Percentiles rank a stretch among this genome's conserved stretches.
These are phyloP conservation scores for Falco rusticolus DNA, from an alignment of 2,797 vertebrate genomes.

Conservation along the genomic window DNA sequence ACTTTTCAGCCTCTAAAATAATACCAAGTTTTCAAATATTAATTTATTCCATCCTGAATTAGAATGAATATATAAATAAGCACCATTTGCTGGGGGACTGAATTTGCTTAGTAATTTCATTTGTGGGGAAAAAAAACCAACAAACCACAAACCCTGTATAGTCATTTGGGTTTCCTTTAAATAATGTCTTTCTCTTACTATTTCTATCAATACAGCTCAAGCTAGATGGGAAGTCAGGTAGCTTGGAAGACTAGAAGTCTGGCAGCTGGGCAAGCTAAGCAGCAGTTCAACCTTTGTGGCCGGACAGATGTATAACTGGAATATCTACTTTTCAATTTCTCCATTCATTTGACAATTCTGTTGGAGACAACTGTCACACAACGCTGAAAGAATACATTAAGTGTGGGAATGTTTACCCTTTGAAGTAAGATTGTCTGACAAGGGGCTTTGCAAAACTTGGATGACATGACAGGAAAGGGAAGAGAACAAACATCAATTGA, in stretches of 20 bases:
- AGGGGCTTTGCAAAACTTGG: background rate
- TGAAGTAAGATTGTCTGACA: background rate
- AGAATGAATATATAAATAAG: background rate
- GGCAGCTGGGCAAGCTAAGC: background rate
- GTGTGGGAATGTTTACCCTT: background rate
- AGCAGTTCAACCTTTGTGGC: background rate
- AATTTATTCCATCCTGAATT: background rate
- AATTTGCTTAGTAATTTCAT: background rate
- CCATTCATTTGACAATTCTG: background rate
- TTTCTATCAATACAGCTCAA: too few relatives aligned
- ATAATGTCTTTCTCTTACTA: too few relatives aligned
- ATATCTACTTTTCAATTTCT: background rate
- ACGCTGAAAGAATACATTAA: background rate
- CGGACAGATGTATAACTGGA: background rate
- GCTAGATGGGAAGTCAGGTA: too few relatives aligned
- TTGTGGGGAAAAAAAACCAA: background rate
- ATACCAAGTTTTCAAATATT: background rate
- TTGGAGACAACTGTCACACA: background rate
- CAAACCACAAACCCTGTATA: too few relatives aligned
- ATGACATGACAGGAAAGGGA: background rate
- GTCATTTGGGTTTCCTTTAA: too few relatives aligned
- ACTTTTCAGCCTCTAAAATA: background rate
- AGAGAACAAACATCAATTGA: background rate
- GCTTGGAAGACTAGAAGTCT: background rate
- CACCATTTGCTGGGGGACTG: background rate